Percentiles rank a stretch among this genome's conserved stretches.
These are phyloP conservation scores for Siniperca obscura DNA, from an alignment of 2,797 vertebrate genomes.

Conservation along the genomic window DNA sequence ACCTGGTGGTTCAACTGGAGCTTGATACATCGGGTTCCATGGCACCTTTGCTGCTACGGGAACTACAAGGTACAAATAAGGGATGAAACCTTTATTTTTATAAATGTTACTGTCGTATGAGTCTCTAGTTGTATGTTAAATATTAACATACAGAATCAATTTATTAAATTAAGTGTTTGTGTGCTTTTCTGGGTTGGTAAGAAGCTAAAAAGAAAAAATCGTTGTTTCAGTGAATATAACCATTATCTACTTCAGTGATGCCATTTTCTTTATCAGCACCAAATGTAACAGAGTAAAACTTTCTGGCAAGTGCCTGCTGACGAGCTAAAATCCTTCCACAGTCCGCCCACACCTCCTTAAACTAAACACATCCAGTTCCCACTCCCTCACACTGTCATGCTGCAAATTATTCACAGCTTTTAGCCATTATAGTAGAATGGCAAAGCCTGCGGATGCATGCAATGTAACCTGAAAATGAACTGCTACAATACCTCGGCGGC, in stretches of 20 bases:
- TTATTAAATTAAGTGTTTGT: not conserved
- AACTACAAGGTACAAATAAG: conserved; percentile 51
- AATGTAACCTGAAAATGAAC: conserved; percentile 46
- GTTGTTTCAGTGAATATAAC: not conserved
- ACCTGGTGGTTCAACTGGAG: conserved; percentile 74
- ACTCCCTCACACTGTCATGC: conserved; percentile 57
- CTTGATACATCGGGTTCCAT: conserved; percentile 67
- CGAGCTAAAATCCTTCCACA: conserved; percentile 51
- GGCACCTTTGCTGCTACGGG: conserved; percentile 64
- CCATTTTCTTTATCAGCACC: conserved; percentile 30
- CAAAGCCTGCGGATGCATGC: conserved; percentile 33
- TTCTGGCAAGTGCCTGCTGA: conserved; percentile 47
- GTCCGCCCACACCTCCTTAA: conserved; percentile 58
- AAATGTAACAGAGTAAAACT: conserved; percentile 46
- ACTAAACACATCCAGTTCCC: conserved; percentile 70
- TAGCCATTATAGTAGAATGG: conserved; percentile 29
- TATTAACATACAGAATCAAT: not conserved
- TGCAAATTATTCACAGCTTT: conserved; percentile 69
- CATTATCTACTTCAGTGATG: not conserved
- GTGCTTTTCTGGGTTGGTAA: not conserved
- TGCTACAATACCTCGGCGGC: conserved; percentile 73
- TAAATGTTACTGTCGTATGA: conserved; percentile 11
- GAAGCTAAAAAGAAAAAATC: not conserved
- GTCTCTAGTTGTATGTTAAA: not conserved
- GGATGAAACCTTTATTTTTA: conserved; percentile 13